Conservation (phyloP, 2,888 invertebrate species). For the Sisyra nigra region DNA sequence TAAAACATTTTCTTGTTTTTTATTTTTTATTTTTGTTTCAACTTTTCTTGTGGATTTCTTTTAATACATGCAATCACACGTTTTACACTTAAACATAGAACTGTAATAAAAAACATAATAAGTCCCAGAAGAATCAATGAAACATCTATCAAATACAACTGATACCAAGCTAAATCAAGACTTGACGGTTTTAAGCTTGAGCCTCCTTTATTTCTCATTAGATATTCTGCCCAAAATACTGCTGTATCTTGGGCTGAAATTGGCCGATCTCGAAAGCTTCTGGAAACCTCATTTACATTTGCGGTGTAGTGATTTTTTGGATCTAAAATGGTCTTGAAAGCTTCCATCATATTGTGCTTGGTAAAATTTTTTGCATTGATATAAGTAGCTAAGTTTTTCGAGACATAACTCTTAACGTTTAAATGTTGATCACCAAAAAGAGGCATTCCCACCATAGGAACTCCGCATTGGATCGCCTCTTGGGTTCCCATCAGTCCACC, state of each 20-base stretch:
- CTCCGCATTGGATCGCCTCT: constrained; percentile 17
- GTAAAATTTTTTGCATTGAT: constrained; percentile 2
- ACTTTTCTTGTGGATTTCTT: too few relatives aligned
- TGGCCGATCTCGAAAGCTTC: constrained; percentile 3
- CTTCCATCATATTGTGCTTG: background rate
- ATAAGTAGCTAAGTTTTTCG: constrained; percentile 13
- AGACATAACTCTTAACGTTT: constrained; percentile 14
- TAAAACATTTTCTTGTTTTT: too few relatives aligned
- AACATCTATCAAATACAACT: constrained; percentile 7
- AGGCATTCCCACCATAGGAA: constrained; percentile 19
- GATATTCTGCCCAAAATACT: constrained; percentile 4
- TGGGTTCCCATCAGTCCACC: constrained; percentile 18
- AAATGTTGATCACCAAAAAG: constrained; percentile 18
- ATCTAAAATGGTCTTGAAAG: constrained; percentile 3
- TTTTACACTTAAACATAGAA: background rate
- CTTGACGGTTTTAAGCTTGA: constrained; percentile 1
- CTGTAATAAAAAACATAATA: background rate
- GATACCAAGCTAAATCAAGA: constrained; percentile 7
- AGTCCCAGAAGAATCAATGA: background rate
- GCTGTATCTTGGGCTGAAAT: constrained; percentile 2
- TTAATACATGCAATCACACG: too few relatives aligned
- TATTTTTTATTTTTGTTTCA: too few relatives aligned
- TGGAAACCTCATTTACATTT: background rate
- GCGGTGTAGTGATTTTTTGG: background rate
- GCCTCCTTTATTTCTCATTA: constrained; percentile 3